phyloP scores from a whole-genome alignment of 2,888 invertebrate genomes.

The Hylaea fasciaria region DNA sequence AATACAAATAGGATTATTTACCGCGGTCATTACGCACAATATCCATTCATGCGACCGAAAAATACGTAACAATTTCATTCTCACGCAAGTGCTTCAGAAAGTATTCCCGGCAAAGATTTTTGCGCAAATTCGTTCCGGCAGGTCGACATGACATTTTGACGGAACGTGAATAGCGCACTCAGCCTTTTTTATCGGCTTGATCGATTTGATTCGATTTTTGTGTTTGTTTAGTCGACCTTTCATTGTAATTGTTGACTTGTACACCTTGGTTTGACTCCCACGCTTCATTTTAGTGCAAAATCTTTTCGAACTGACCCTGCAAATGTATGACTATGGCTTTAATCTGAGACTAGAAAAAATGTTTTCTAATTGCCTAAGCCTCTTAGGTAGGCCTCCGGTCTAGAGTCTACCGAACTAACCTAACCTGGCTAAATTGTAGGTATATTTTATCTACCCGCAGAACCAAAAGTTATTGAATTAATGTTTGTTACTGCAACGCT shows the following conservation, averaged over 20 bases:
- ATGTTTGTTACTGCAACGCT: slow-evolving; percentile 41
- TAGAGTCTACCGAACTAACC: neutral
- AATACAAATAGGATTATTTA: slow-evolving; percentile 79
- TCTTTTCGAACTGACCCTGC: too few species aligned
- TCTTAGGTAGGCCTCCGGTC: neutral
- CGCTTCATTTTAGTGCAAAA: slow-evolving; percentile 48
- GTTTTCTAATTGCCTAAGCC: too few species aligned
- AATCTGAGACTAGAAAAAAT: too few species aligned
- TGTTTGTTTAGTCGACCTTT: slow-evolving; percentile 67
- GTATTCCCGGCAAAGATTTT: slow-evolving; percentile 39
- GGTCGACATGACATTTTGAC: slow-evolving; percentile 62
- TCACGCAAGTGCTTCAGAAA: slow-evolving; percentile 59
- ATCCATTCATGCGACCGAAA: slow-evolving; percentile 66
- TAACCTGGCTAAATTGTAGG: too few species aligned
- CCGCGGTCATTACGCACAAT: slow-evolving; percentile 75
- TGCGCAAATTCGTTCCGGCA: slow-evolving; percentile 66
- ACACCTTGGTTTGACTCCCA: slow-evolving; percentile 69
- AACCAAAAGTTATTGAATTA: slow-evolving; percentile 8
- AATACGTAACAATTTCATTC: slow-evolving; percentile 64
- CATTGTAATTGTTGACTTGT: slow-evolving; percentile 50
- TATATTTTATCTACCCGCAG: neutral
- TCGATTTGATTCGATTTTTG: slow-evolving; percentile 78
- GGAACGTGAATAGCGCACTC: slow-evolving; percentile 47
- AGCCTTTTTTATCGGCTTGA: slow-evolving; percentile 64
- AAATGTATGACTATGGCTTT: too few species aligned